These are phyloP conservation scores for Chrysocyon brachyurus DNA, from an alignment of 2,797 vertebrate genomes.

Conservation along the genomic window DNA sequence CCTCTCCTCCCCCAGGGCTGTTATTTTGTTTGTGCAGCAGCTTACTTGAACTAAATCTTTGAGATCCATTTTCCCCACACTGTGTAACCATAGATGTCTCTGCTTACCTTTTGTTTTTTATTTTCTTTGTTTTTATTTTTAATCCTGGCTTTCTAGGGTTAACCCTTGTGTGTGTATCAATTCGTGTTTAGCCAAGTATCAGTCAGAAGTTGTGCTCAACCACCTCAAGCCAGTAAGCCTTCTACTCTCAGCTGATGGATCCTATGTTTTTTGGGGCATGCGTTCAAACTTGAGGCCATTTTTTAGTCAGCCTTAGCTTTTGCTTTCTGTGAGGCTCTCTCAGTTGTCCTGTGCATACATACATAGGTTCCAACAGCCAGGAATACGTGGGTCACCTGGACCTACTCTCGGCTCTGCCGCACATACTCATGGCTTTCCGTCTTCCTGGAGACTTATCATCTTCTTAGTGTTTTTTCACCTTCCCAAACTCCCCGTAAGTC, in stretches of 20 bases:
- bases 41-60: background rate
- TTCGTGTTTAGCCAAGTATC: background rate
- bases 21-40: background rate
- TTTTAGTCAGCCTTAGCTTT: background rate
- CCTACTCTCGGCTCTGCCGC: background rate
- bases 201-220: background rate
- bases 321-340: background rate
- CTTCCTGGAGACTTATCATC: background rate
- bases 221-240: background rate
- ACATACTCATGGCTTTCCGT: background rate
- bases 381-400: background rate
- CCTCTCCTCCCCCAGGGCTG: background rate
- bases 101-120: background rate
- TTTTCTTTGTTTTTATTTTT: slow-evolving; percentile 24
- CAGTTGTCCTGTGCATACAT: background rate
- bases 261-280: background rate
- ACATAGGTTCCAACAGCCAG: background rate
- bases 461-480: background rate
- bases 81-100: background rate
- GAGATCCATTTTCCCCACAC: background rate
- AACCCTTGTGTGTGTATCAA: background rate
- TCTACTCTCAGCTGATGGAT: background rate
- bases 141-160: background rate
- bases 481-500: background rate
- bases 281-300: background rate